Percentiles rank a stretch among this genome's conserved stretches.
These are phyloP conservation scores for Rhinopithecus roxellana DNA, from an alignment of 2,113 vertebrate genomes.

Conservation along the genomic window DNA sequence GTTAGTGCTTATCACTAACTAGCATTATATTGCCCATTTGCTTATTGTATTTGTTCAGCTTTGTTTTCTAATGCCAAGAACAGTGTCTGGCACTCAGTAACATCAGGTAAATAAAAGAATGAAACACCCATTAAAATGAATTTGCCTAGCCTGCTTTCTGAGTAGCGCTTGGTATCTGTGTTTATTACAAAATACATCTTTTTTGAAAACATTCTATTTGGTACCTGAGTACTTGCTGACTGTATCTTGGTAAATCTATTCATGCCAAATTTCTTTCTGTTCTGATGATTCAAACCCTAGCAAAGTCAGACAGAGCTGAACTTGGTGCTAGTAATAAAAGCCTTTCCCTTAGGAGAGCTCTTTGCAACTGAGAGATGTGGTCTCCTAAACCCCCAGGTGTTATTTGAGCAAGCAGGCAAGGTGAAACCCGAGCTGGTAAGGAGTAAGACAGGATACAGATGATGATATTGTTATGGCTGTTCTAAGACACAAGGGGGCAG, in stretches of 20 bases:
- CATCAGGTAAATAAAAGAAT: neutral
- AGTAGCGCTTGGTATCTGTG: neutral
- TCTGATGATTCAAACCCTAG: neutral
- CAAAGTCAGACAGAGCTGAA: neutral
- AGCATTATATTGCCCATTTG: neutral
- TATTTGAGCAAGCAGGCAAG: neutral
- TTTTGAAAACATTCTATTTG: neutral
- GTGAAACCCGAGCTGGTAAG: neutral
- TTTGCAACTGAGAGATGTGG: neutral
- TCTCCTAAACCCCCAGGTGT: neutral
- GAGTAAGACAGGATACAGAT: neutral
- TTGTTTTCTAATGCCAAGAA: neutral
- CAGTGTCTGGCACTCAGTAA: neutral
- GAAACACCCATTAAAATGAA: neutral
- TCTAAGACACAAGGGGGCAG: constrained; percentile 57
- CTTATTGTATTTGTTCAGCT: neutral
- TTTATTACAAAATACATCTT: neutral
- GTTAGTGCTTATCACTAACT: neutral
- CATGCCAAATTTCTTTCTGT: constrained; percentile 15
- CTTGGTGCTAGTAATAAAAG: neutral
- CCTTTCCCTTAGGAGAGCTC: neutral
- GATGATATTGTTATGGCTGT: neutral
- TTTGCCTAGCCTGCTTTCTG: neutral
- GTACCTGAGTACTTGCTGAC: neutral
- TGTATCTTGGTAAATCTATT: neutral